A percentile compares a stretch with the other conserved stretches of the same genome.
These are phyloP conservation scores for Dasyurus viverrinus DNA, from an alignment of 2,113 vertebrate genomes.

Conservation along the genomic window DNA sequence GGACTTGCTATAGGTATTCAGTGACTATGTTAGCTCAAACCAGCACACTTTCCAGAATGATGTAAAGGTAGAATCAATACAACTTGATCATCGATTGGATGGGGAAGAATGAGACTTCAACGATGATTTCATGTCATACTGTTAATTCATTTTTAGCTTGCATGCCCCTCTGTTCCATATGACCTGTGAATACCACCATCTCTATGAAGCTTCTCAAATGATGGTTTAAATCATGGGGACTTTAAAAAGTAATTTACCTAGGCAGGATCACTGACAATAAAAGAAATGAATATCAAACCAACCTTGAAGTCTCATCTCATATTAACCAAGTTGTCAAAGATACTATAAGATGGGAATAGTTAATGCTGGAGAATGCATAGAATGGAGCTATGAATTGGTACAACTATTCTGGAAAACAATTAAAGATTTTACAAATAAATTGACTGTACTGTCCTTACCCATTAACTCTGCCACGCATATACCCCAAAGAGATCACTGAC, in stretches of 20 bases:
- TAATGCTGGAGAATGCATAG: not conserved
- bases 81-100: not conserved
- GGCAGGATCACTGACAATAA: not conserved
- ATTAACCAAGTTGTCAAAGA: not conserved
- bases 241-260: not conserved
- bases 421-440: not conserved
- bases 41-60: not conserved
- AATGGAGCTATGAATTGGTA: not conserved
- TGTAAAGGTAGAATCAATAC: not conserved
- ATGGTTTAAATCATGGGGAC: not conserved
- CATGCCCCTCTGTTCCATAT: not conserved
- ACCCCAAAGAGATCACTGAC: not conserved
- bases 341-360: not conserved
- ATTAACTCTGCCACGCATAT: not conserved
- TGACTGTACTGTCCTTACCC: not conserved
- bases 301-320: not conserved
- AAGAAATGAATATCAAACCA: not conserved
- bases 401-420: not conserved
- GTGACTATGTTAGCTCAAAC: not conserved
- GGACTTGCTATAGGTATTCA: not conserved
- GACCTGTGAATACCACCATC: not conserved
- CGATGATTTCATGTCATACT: not conserved
- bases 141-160: not conserved
- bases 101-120: not conserved
- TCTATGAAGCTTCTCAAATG: not conserved